phyloP scores from a whole-genome alignment of 2,888 invertebrate genomes.

The Ptilodon capucinus region DNA sequence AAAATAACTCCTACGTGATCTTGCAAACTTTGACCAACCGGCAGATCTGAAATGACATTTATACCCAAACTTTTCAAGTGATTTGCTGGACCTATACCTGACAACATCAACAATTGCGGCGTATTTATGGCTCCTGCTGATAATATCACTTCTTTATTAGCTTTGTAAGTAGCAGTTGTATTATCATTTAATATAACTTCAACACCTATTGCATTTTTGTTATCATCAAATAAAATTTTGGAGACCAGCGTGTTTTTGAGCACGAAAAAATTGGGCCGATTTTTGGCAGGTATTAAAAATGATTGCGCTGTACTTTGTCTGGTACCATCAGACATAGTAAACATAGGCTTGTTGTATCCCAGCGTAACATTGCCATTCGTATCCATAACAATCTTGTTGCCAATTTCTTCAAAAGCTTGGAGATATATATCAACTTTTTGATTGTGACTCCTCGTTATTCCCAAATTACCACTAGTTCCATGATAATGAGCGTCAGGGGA shows the following conservation, averaged over 20 bases:
- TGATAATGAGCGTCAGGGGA: constrained; percentile 39
- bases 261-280: constrained; percentile 50
- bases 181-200: constrained; percentile 48
- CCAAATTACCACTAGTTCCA: constrained; percentile 60
- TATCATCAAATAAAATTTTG: constrained; percentile 69
- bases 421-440: constrained; percentile 35
- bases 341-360: constrained; percentile 70
- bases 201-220: constrained; percentile 67
- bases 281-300: constrained; percentile 57
- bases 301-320: constrained; percentile 73
- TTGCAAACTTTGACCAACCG: constrained; percentile 69
- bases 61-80: constrained; percentile 55
- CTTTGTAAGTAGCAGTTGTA: constrained; percentile 33
- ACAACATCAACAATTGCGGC: constrained; percentile 71
- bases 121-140: constrained; percentile 71
- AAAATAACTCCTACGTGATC: constrained; percentile 61
- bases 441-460: constrained; percentile 46
- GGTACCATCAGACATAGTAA: constrained; percentile 62
- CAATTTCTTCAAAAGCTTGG: constrained; percentile 63
- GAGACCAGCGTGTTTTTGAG: constrained; percentile 71
- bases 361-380: constrained; percentile 55
- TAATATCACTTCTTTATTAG: constrained; percentile 68
- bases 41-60: constrained; percentile 52
- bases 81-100: constrained; percentile 68
- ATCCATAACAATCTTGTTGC: constrained; percentile 52